phyloP scores from a whole-genome alignment of 2,888 invertebrate genomes.

The Melinaea marsaeus region DNA sequence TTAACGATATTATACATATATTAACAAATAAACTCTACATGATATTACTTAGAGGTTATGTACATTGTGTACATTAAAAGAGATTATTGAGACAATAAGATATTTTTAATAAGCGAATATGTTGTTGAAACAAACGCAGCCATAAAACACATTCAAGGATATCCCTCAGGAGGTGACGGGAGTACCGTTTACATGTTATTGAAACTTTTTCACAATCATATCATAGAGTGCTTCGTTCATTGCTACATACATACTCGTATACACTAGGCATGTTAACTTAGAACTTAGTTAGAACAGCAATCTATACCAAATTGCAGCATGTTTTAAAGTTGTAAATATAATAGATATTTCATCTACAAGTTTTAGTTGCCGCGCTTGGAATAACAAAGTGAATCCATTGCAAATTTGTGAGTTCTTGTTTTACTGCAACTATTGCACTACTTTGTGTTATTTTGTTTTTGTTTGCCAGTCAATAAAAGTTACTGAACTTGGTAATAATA shows the following conservation, averaged over 20 bases:
- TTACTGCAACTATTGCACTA: too few relatives aligned
- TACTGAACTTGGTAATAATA: too few relatives aligned
- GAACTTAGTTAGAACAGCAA: conserved; percentile 2
- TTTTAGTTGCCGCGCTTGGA: too few relatives aligned
- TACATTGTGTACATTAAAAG: too few relatives aligned
- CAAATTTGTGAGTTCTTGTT: too few relatives aligned
- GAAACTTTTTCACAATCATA: background rate
- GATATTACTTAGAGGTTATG: too few relatives aligned
- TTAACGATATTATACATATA: too few relatives aligned
- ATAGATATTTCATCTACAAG: conserved; percentile 12
- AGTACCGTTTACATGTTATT: conserved; percentile 9
- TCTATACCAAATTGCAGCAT: conserved; percentile 1
- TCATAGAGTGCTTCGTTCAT: background rate
- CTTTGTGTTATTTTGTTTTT: too few relatives aligned
- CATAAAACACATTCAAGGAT: conserved; percentile 37
- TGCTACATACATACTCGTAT: background rate
- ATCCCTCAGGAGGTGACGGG: conserved; percentile 36
- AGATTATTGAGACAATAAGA: conserved; percentile 21
- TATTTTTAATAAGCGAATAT: conserved; percentile 28
- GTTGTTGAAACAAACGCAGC: conserved; percentile 36
- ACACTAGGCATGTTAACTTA: too few relatives aligned
- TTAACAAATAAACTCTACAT: too few relatives aligned
- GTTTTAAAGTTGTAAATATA: conserved; percentile 17
- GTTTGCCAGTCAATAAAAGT: too few relatives aligned
- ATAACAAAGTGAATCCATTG: too few relatives aligned